Conservation (phyloP, 1,140 invertebrate species). For the Trichogramma pretiosum region DNA sequence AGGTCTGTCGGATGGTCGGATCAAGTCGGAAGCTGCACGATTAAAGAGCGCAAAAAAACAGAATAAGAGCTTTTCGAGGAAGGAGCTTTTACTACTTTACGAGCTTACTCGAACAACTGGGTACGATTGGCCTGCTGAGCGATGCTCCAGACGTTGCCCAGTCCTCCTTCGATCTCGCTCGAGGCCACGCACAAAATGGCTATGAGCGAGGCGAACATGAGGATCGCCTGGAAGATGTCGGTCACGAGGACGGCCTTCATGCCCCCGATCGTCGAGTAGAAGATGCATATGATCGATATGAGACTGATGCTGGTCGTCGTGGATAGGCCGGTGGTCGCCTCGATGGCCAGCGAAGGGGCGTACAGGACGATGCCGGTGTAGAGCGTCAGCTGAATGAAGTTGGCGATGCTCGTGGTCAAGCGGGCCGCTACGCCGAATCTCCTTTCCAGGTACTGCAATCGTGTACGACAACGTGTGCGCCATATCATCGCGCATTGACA, state of each 20-base stretch:
- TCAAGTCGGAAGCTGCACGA: constrained; percentile 46
- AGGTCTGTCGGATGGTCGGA: constrained; percentile 65
- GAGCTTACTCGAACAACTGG: constrained; percentile 32
- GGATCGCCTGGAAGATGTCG: constrained; percentile 71
- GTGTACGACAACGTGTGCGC: not conserved
- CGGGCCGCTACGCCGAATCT: constrained; percentile 66
- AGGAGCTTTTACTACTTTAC: not conserved
- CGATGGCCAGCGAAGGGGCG: constrained; percentile 82
- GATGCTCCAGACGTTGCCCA: constrained; percentile 55
- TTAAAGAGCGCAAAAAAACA: constrained; percentile 5
- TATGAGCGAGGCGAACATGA: constrained; percentile 61
- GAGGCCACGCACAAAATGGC: constrained; percentile 41
- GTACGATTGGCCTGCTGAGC: constrained; percentile 47
- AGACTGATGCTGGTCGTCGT: constrained; percentile 66
- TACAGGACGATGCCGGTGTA: constrained; percentile 91
- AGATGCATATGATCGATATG: constrained; percentile 74
- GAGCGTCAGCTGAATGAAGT: constrained; percentile 72
- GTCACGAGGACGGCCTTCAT: constrained; percentile 85
- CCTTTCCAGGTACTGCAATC: constrained; percentile 67
- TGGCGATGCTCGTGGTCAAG: constrained; percentile 63
- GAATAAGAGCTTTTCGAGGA: not conserved
- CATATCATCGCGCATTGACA: not conserved
- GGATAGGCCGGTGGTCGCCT: constrained; percentile 77
- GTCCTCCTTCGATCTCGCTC: constrained; percentile 57
- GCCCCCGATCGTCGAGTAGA: constrained; percentile 81